A percentile compares a stretch with the other conserved stretches of the same genome.
Conservation (phyloP, 2,888 invertebrate species). For the Phyto melanocephala region DNA sequence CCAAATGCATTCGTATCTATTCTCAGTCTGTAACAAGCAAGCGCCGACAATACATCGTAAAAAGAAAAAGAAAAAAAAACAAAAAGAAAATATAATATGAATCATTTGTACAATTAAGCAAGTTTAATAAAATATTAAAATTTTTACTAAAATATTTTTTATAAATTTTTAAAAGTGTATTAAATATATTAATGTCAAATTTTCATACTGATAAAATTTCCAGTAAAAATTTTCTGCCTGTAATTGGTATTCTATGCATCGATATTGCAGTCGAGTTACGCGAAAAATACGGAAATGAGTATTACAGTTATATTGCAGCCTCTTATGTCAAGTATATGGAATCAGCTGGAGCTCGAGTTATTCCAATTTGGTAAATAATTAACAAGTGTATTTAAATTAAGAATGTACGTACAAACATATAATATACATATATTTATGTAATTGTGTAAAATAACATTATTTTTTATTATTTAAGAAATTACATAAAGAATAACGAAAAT, state of each 20-base stretch:
- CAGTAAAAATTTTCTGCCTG: constrained; percentile 77
- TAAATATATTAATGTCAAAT: not conserved
- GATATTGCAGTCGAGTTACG: constrained; percentile 82
- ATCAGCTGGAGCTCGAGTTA: constrained; percentile 88
- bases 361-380: constrained; percentile 86
- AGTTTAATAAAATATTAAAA: too few relatives aligned
- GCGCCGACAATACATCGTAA: constrained; percentile 10
- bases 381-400: too few relatives aligned
- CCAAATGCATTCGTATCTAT: constrained; percentile 3
- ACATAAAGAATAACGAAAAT: too few relatives aligned
- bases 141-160: too few relatives aligned
- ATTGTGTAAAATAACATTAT: too few relatives aligned
- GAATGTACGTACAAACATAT: too few relatives aligned
- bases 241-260: constrained; percentile 86
- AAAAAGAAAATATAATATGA: not conserved
- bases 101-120: too few relatives aligned
- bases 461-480: too few relatives aligned
- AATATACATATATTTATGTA: too few relatives aligned
- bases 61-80: not conserved
- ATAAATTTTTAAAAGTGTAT: too few relatives aligned
- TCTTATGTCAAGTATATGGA: constrained; percentile 93
- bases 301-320: constrained; percentile 87
- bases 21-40: constrained; percentile 30
- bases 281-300: constrained; percentile 79
- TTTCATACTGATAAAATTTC: not conserved